Evolutionary conservation across 1,140 invertebrate species (phyloP).

Genomic region (Teleogryllus occipitalis): DNA sequence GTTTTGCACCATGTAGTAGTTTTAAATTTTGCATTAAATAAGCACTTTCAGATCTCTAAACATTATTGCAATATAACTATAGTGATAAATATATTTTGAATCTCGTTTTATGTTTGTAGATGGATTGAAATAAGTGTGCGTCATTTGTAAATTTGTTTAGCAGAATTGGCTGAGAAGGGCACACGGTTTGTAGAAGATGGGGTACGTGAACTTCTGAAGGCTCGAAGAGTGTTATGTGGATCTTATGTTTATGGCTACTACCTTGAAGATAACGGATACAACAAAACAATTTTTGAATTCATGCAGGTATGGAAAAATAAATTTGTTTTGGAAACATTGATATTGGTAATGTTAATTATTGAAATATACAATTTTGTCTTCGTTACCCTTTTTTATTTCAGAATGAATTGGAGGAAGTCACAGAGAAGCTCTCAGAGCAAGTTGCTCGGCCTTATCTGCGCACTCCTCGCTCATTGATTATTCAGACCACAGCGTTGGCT

Average conservation of each 20-base stretch:
- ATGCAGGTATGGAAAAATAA: constrained; percentile 47
- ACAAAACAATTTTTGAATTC: constrained; percentile 61
- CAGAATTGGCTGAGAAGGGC: constrained; percentile 31
- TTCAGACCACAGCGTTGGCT: constrained; percentile 49
- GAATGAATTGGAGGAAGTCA: constrained; percentile 59
- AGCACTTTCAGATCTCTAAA: too few species aligned
- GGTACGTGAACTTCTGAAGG: constrained; percentile 53
- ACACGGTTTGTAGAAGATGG: constrained; percentile 54
- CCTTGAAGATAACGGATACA: constrained; percentile 54
- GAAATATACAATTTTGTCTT: background rate
- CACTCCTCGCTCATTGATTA: constrained; percentile 51
- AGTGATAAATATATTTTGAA: background rate
- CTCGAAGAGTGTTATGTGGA: constrained; percentile 53
- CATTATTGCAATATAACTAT: background rate
- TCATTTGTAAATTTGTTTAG: background rate
- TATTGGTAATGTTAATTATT: background rate
- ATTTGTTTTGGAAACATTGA: background rate
- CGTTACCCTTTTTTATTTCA: constrained; percentile 31
- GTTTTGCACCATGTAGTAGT: too few species aligned
- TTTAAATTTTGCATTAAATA: too few species aligned
- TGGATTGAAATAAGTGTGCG: background rate
- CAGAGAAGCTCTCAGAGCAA: constrained; percentile 57
- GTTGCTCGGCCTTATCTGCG: constrained; percentile 54
- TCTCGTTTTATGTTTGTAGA: background rate
- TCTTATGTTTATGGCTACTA: constrained; percentile 63